These are phyloP conservation scores for Cinara cedri DNA, from an alignment of 2,888 invertebrate genomes.

Conservation along the genomic window DNA sequence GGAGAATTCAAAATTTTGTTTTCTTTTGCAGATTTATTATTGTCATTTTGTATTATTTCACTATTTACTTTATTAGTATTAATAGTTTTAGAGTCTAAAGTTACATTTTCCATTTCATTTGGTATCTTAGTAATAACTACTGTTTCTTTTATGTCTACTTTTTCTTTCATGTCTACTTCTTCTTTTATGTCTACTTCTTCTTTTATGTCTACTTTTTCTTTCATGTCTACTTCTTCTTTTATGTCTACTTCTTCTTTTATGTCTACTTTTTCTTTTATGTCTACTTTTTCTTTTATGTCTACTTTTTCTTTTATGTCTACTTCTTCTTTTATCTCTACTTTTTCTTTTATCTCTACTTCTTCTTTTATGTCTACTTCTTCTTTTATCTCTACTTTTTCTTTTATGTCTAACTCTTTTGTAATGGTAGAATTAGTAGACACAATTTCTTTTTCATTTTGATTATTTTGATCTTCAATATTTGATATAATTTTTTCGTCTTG, in stretches of 20 bases:
- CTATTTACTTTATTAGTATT: background rate
- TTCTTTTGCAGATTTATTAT: conserved; percentile 11
- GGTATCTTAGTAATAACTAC: background rate
- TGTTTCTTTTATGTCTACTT: background rate
- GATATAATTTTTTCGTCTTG: conserved; percentile 15
- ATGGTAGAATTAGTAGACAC: background rate
- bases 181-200: too few species aligned
- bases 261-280: background rate
- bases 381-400: too few species aligned
- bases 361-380: too few species aligned
- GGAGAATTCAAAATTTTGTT: background rate
- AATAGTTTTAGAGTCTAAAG: conserved; percentile 3
- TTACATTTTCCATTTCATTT: background rate
- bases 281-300: background rate
- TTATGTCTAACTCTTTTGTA: background rate
- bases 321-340: too few species aligned
- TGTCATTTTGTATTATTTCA: background rate
- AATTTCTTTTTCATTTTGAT: conserved; percentile 4
- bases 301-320: background rate
- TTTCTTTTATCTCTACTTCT: too few species aligned
- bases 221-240: background rate
- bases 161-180: background rate
- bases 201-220: background rate
- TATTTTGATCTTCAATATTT: conserved; percentile 9
- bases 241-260: background rate